Conservation (phyloP, 2,113 vertebrate species). For the Antechinus stuartii region DNA sequence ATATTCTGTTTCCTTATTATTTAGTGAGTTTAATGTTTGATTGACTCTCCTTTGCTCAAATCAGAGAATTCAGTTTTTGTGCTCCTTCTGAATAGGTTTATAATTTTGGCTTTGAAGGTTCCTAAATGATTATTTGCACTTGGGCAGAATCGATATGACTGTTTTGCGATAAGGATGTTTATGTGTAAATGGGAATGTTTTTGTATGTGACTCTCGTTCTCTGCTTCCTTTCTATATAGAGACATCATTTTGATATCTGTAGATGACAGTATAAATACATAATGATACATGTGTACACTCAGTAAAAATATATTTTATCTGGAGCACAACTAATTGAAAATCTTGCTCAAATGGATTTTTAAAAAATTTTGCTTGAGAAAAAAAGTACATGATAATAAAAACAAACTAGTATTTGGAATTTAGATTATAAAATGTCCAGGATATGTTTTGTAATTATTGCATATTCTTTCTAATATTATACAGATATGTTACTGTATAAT, state of each 20-base stretch:
- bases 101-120: not conserved
- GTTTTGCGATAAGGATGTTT: not conserved
- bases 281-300: not conserved
- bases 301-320: not conserved
- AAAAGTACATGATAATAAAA: not conserved
- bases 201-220: not conserved
- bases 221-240: conserved; percentile 12
- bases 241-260: not conserved
- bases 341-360: not conserved
- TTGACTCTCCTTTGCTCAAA: not conserved
- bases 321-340: not conserved
- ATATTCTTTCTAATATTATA: not conserved
- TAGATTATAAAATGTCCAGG: not conserved
- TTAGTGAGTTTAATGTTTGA: not conserved
- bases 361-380: conserved; percentile 16
- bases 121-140: not conserved
- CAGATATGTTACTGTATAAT: not conserved
- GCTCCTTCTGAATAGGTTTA: not conserved
- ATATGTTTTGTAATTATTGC: not conserved
- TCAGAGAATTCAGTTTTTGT: not conserved
- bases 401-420: not conserved
- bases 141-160: not conserved
- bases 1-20: not conserved
- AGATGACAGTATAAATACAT: not conserved
- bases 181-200: not conserved